These are phyloP conservation scores for Anas platyrhynchos DNA, from an alignment of 2,113 vertebrate species.

Conservation along the genomic window DNA sequence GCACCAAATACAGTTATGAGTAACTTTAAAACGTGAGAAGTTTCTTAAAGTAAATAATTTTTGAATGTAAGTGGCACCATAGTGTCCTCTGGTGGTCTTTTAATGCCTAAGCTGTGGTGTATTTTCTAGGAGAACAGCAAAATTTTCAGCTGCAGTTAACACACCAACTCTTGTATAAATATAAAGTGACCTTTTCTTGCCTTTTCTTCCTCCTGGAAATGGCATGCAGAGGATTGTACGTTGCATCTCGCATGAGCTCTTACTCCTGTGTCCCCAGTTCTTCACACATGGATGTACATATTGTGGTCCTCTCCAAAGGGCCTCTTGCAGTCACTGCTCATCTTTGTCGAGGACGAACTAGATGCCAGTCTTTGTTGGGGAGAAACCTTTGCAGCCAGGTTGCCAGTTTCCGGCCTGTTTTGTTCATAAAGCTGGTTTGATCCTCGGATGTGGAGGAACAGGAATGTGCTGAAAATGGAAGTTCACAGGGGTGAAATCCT, in stretches of 20 bases:
- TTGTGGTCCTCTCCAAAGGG: background rate
- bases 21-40: background rate
- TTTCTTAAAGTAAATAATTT: background rate
- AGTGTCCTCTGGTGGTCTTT: slow-evolving; percentile 68
- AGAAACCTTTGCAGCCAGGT: background rate
- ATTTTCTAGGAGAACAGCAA: background rate
- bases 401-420: background rate
- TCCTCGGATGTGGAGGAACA: background rate
- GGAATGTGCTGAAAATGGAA: slow-evolving; percentile 24
- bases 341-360: background rate
- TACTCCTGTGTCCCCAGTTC: background rate
- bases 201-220: background rate
- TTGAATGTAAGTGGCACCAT: background rate
- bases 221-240: background rate
- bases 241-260: background rate
- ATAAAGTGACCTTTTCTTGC: background rate
- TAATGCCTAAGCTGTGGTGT: background rate
- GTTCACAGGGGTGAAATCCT: background rate
- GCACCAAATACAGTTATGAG: background rate
- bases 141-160: background rate
- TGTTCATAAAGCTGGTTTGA: background rate
- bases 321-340: background rate
- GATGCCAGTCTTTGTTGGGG: background rate
- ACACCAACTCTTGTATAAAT: background rate
- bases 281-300: fast-evolving